These are phyloP conservation scores for Lapara coniferarum DNA, from an alignment of 2,888 invertebrate species.

Conservation along the genomic window DNA sequence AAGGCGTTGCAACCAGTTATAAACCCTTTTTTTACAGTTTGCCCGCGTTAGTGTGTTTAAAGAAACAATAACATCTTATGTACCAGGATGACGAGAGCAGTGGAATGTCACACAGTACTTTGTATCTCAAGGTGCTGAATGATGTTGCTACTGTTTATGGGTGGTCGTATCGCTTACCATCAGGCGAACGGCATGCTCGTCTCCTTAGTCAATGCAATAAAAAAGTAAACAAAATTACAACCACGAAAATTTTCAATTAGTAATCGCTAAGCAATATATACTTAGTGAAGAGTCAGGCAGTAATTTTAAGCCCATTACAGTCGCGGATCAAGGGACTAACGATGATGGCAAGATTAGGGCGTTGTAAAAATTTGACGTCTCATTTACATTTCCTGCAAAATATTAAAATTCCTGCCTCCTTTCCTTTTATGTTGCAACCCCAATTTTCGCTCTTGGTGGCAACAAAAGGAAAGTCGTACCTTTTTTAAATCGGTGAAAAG, in stretches of 20 bases:
- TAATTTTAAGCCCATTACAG: conserved; percentile 8
- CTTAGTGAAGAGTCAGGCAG: not conserved
- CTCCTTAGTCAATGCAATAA: not conserved
- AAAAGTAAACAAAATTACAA: not conserved
- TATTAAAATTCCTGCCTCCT: conserved; percentile 9
- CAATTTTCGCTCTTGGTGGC: not conserved
- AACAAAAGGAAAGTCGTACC: not conserved
- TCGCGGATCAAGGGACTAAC: conserved; percentile 16
- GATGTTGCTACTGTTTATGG: too few species aligned
- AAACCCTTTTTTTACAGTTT: too few species aligned
- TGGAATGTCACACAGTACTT: too few species aligned
- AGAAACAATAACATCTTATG: too few species aligned
- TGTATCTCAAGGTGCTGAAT: too few species aligned
- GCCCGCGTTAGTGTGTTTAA: too few species aligned
- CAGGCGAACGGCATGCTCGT: too few species aligned
- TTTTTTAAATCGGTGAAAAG: too few species aligned
- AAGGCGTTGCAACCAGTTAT: too few species aligned
- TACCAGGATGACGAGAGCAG: too few species aligned
- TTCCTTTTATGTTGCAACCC: not conserved
- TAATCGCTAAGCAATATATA: not conserved
- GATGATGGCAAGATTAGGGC: conserved; percentile 19
- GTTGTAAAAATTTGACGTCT: conserved; percentile 19
- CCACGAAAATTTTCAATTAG: too few species aligned
- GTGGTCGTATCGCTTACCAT: too few species aligned
- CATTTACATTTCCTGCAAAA: conserved; percentile 19